phyloP scores from a whole-genome alignment of 2,113 vertebrate genomes.

The Tinamus guttatus region DNA sequence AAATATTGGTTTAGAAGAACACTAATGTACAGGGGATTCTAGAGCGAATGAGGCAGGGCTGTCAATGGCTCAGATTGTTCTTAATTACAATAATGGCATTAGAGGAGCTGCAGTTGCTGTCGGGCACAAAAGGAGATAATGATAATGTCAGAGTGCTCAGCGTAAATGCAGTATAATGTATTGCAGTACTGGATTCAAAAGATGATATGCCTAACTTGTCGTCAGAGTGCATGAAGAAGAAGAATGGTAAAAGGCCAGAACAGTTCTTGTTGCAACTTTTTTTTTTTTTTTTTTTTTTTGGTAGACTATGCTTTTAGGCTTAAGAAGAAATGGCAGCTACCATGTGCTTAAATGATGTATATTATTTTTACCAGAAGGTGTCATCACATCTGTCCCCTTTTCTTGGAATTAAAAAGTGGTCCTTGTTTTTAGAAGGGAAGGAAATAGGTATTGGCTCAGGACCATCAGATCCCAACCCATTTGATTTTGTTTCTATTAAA shows the following conservation, averaged over 20 bases:
- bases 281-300: not conserved
- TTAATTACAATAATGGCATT: slow-evolving; percentile 67
- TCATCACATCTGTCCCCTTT: not conserved
- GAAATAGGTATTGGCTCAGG: not conserved
- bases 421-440: not conserved
- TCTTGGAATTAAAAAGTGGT: not conserved
- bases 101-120: slow-evolving; percentile 56
- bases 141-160: slow-evolving; percentile 48
- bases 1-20: slow-evolving; percentile 62
- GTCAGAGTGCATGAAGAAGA: slow-evolving; percentile 42
- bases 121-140: slow-evolving; percentile 57
- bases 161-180: slow-evolving; percentile 57
- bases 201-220: slow-evolving; percentile 55
- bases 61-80: slow-evolving; percentile 69
- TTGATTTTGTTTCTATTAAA: not conserved
- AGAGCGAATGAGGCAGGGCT: slow-evolving; percentile 45
- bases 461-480: not conserved
- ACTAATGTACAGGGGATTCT: slow-evolving; percentile 50
- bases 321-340: not conserved
- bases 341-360: not conserved
- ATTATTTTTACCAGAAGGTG: slow-evolving; percentile 11
- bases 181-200: slow-evolving; percentile 54
- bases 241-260: slow-evolving; percentile 12
- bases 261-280: not conserved
- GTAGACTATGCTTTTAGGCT: not conserved